phyloP scores from a whole-genome alignment of 2,113 vertebrate species.

The Scomber colias region DNA sequence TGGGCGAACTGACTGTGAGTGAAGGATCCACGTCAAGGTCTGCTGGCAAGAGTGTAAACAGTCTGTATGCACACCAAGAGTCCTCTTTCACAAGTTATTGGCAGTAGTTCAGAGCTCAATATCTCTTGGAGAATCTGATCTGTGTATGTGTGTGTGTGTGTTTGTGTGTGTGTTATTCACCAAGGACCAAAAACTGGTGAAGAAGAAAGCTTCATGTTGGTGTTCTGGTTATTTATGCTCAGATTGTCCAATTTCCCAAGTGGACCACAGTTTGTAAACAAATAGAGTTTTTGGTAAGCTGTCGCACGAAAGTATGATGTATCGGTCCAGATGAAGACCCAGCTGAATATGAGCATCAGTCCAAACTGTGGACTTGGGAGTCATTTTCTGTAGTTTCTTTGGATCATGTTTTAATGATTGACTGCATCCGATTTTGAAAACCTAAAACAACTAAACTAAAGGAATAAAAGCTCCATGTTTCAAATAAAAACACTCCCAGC shows the following conservation, averaged over 20 bases:
- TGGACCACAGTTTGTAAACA: too few relatives aligned
- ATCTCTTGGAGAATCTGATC: not conserved
- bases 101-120: constrained; percentile 15
- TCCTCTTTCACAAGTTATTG: constrained; percentile 13
- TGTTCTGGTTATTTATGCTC: too few relatives aligned
- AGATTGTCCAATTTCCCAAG: not conserved
- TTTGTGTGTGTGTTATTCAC: not conserved
- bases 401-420: not conserved
- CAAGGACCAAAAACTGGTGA: not conserved
- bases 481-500: not conserved
- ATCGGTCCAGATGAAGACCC: not conserved
- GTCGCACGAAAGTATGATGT: not conserved
- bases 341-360: not conserved
- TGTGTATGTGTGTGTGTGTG: not conserved
- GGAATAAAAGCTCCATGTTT: not conserved
- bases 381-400: not conserved
- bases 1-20: not conserved
- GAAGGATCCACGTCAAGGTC: constrained; percentile 26
- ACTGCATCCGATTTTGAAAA: too few relatives aligned
- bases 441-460: not conserved
- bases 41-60: constrained; percentile 32
- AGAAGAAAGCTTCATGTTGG: not conserved
- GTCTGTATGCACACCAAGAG: constrained; percentile 27
- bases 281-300: not conserved
- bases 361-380: constrained; percentile 10